A percentile compares a stretch with the other conserved stretches of the same genome.
These are phyloP conservation scores for Pseudomyrmex gracilis DNA, from an alignment of 1,140 invertebrate genomes.

Conservation along the genomic window DNA sequence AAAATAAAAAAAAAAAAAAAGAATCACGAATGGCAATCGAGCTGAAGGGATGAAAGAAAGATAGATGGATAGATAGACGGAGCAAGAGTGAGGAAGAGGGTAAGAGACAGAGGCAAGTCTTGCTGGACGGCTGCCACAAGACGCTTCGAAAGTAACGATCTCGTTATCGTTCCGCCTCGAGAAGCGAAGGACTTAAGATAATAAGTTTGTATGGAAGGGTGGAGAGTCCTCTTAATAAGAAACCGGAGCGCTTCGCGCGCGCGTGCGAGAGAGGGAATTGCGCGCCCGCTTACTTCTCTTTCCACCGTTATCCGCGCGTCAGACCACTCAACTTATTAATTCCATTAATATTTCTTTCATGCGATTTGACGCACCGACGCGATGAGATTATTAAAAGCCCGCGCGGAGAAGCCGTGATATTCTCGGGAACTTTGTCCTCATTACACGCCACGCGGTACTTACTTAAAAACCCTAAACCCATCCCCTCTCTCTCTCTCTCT, in stretches of 20 bases:
- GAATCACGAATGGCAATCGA: background rate
- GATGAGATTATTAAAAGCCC: slow-evolving; percentile 61
- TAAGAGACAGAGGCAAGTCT: slow-evolving; percentile 27
- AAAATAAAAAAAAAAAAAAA: slow-evolving; percentile 4
- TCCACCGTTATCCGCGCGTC: slow-evolving; percentile 39
- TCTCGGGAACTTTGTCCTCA: slow-evolving; percentile 46
- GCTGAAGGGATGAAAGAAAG: background rate
- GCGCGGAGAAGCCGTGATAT: slow-evolving; percentile 12
- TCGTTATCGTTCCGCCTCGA: slow-evolving; percentile 71
- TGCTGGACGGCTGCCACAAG: slow-evolving; percentile 61
- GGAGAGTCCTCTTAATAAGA: slow-evolving; percentile 69
- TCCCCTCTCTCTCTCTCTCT: background rate
- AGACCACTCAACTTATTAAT: slow-evolving; percentile 74
- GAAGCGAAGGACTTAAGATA: slow-evolving; percentile 73
- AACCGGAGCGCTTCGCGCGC: slow-evolving; percentile 67
- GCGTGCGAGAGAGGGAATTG: slow-evolving; percentile 61
- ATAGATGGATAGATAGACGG: slow-evolving; percentile 11
- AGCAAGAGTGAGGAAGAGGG: slow-evolving; percentile 55
- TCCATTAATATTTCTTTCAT: slow-evolving; percentile 73
- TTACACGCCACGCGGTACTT: slow-evolving; percentile 43
- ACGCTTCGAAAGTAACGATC: slow-evolving; percentile 74
- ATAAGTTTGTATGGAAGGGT: slow-evolving; percentile 71
- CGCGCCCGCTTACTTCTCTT: slow-evolving; percentile 53
- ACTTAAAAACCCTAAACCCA: slow-evolving; percentile 45
- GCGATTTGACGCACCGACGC: slow-evolving; percentile 66